Evolutionary conservation across 2,113 vertebrate species (phyloP), one percentile per base, ranked within the genome.

Genomic region (Mugil cephalus): DNA sequence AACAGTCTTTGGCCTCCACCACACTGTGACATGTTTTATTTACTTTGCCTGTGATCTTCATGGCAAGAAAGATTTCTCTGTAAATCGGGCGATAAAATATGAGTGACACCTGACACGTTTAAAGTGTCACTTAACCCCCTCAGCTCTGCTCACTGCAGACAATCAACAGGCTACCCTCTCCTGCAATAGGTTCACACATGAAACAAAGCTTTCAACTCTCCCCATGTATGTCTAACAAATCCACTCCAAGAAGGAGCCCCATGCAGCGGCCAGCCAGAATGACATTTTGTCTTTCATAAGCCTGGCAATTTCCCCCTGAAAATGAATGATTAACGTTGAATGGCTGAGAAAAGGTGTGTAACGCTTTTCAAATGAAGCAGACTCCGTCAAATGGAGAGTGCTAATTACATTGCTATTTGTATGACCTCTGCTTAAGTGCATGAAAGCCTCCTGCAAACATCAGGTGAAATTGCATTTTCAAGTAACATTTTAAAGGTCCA

Each of bases 401-500:
- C 87, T 93, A 92, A 92, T 92, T 88, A 73, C 76, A 77, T 69
- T 45, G 83, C 88, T 86, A 86, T 87, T 89, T 90, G 87, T 67
- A 72, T 88, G 91, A 93, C 87, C 90, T 89, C 84, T 83, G 80
- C 80, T 83, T 82, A 93, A 90, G 91, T 85, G 88, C 88, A 85
- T 92, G 87, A 93, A 94, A 92, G 91, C 89, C 85, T 88, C 73
- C 78, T 86, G 78, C 76, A 89, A 93, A 92, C 52, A 79, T 82
- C 86, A 89, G 89, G 90, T 93, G 91, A 89, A 94, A 94, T 91
- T 90, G 90, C 80, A 90, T 92, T 94, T 89, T 90, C 82, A 90
- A 90, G 91, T 89, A 89, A 91, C 85, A 93, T 92, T 94, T 89
- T 84, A 91, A 89, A 90, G 87, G 89, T 91, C 88, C 87, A 40